A percentile compares a stretch with the other conserved stretches of the same genome.
Evolutionary conservation across 2,113 vertebrate species (phyloP).

Genomic region (Lepidothrix coronata): DNA sequence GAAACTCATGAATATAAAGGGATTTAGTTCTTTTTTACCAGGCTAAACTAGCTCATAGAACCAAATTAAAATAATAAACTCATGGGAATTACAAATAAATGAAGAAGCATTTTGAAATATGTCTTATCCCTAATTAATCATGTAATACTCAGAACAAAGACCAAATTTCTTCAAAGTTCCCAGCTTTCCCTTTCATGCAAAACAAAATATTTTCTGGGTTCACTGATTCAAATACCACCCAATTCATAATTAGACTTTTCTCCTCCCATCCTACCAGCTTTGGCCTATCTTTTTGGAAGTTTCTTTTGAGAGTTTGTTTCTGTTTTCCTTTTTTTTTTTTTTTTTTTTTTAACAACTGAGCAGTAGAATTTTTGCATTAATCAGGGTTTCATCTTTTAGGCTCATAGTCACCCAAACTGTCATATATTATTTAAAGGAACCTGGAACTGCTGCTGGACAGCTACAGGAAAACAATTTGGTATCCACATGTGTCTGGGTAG

Average conservation of each 20-base stretch:
- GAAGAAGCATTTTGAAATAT: background rate
- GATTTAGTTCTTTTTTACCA: background rate
- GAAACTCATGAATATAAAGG: background rate
- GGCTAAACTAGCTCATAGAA: background rate
- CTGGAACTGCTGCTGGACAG: background rate
- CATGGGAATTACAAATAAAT: background rate
- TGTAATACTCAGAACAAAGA: background rate
- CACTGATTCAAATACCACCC: background rate
- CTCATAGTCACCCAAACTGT: background rate
- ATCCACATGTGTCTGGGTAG: fast-evolving
- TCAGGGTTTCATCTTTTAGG: background rate
- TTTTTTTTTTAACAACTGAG: background rate
- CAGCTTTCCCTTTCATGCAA: background rate
- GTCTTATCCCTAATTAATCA: constrained; percentile 23
- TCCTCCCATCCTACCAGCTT: background rate
- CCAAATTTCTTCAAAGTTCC: background rate
- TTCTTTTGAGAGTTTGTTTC: background rate
- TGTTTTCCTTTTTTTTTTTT: background rate
- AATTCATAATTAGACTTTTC: background rate
- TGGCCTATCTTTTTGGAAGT: background rate
- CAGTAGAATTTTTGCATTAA: background rate
- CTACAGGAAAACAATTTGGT: background rate
- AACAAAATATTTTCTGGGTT: background rate
- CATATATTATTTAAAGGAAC: background rate
- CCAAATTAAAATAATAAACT: background rate